Percentiles rank a stretch among this genome's conserved stretches.
Evolutionary conservation across 2,113 vertebrate species (phyloP).

Genomic region (Macrotis lagotis): DNA sequence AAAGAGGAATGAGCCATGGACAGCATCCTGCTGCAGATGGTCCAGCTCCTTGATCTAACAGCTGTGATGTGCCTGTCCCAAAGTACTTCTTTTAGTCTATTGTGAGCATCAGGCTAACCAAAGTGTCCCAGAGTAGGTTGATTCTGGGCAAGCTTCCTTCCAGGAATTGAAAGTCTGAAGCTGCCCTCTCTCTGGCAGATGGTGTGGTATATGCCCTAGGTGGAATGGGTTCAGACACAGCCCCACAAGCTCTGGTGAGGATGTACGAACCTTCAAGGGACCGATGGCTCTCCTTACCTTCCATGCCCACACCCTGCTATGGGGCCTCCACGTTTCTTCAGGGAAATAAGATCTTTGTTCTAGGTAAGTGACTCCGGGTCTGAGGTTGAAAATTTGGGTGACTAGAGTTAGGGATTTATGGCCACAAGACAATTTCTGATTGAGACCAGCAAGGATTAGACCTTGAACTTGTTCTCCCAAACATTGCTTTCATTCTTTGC

Average conservation of each 20-base stretch:
- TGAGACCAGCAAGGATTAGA: slow-evolving; percentile 1
- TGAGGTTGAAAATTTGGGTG: slow-evolving; percentile 1
- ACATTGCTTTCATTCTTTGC: neutral
- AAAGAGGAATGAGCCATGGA: neutral
- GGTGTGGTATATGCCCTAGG: slow-evolving; percentile 93
- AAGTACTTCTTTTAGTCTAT: neutral
- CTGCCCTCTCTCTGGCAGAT: slow-evolving; percentile 84
- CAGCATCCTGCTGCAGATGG: neutral
- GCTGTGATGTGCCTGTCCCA: neutral
- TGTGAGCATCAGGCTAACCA: slow-evolving; percentile 2
- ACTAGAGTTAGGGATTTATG: neutral
- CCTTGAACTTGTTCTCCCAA: neutral
- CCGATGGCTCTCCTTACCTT: slow-evolving; percentile 91
- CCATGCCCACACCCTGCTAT: slow-evolving; percentile 97
- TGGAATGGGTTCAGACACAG: slow-evolving; percentile 95
- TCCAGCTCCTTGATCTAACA: neutral
- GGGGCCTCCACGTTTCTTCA: slow-evolving; percentile 92
- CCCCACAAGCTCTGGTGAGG: slow-evolving; percentile 93
- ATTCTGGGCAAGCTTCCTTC: neutral
- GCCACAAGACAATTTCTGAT: neutral
- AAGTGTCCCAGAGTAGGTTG: neutral
- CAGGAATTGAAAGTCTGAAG: neutral
- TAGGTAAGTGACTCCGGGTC: slow-evolving; percentile 83
- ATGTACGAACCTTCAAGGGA: slow-evolving; percentile 92
- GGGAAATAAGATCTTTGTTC: slow-evolving; percentile 93